phyloP scores from a whole-genome alignment of 2,888 invertebrate genomes.

The Petrophora chlorosata region DNA sequence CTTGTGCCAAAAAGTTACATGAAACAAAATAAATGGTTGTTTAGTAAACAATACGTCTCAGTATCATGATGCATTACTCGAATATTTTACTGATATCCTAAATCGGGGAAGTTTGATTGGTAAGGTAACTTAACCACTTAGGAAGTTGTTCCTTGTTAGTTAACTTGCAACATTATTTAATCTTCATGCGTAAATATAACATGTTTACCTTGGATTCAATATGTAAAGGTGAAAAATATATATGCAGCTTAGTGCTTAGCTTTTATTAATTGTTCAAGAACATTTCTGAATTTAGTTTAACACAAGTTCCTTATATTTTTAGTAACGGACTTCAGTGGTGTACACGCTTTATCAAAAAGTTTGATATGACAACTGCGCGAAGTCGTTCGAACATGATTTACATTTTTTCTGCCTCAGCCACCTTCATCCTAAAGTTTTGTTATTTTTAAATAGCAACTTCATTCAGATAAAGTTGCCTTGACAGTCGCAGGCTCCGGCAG shows the following conservation, averaged over 20 bases:
- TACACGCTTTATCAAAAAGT: too few species aligned
- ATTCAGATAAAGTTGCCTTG: slow-evolving; percentile 25
- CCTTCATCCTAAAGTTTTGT: slow-evolving; percentile 10
- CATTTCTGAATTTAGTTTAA: too few species aligned
- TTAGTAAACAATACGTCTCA: neutral
- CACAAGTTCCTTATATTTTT: too few species aligned
- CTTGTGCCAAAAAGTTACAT: too few species aligned
- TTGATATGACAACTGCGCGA: too few species aligned
- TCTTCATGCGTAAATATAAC: too few species aligned
- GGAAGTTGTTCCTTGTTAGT: slow-evolving; percentile 11
- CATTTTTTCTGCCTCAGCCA: neutral
- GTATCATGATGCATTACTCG: slow-evolving; percentile 4
- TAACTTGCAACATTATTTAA: neutral
- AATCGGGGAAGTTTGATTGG: slow-evolving; percentile 23
- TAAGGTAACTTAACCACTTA: slow-evolving; percentile 25
- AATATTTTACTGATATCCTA: slow-evolving; percentile 13
- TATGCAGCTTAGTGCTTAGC: too few species aligned
- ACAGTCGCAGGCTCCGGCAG: slow-evolving; percentile 26
- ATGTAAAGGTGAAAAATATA: too few species aligned
- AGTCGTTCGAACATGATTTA: neutral
- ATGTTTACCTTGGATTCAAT: too few species aligned
- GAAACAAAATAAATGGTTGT: too few species aligned
- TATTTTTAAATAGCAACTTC: slow-evolving; percentile 15
- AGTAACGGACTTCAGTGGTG: too few species aligned
- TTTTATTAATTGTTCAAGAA: too few species aligned